phyloP scores from a whole-genome alignment of 2,888 invertebrate genomes.

The Acanthacorydalis orientalis region DNA sequence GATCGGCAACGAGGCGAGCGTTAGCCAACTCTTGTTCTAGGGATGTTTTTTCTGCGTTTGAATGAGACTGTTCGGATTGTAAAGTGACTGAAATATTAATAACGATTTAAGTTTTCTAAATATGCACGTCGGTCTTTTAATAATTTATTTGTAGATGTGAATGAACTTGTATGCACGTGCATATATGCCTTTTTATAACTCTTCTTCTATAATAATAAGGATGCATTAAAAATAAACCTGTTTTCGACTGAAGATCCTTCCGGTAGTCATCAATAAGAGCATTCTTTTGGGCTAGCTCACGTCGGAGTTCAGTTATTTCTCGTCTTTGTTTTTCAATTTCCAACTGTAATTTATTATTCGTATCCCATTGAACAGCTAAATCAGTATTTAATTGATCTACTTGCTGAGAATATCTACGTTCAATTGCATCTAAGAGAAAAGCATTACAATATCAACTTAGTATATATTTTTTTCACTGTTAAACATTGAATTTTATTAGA shows the following conservation, averaged over 20 bases:
- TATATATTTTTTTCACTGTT: too few relatives aligned
- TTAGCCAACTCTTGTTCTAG: constrained; percentile 65
- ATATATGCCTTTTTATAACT: too few relatives aligned
- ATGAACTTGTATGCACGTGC: too few relatives aligned
- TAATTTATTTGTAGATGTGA: background rate
- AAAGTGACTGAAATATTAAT: constrained; percentile 37
- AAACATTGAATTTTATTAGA: background rate
- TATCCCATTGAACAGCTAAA: constrained; percentile 64
- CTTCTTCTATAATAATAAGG: too few relatives aligned
- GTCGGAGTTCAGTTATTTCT: constrained; percentile 54
- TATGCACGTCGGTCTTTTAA: background rate
- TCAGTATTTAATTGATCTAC: constrained; percentile 68
- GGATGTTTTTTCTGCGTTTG: constrained; percentile 60
- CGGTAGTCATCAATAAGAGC: constrained; percentile 61
- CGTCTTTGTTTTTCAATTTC: constrained; percentile 66
- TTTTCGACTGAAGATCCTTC: constrained; percentile 63
- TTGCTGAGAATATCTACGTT: constrained; percentile 51
- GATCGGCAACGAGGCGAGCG: constrained; percentile 43
- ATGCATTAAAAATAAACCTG: constrained; percentile 28
- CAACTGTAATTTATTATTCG: constrained; percentile 55
- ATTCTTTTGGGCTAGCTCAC: constrained; percentile 62
- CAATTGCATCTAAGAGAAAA: constrained; percentile 30
- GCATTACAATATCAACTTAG: background rate
- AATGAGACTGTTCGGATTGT: constrained; percentile 60
- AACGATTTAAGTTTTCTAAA: background rate